Base-by-base conservation (phyloP, 2,888 invertebrate genomes). In the Calameuta idolon region DNA sequence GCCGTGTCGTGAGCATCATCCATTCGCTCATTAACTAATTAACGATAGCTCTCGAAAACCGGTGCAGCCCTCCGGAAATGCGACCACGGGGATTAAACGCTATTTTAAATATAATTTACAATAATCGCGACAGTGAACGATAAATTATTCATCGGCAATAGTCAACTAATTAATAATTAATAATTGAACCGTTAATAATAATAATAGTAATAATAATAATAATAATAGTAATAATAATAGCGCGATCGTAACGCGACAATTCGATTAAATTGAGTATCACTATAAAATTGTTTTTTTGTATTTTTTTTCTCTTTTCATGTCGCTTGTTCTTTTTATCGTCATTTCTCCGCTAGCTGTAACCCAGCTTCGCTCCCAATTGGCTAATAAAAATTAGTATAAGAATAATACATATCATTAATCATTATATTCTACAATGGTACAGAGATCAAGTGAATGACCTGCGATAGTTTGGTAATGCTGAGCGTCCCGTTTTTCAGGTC, bases 361-460 rank as follows among this genome's bases (percentile, higher is more conserved):
- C 23, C 55, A 55, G 77, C 71, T 81, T 82, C 76, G 75, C 74
- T 83, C 85, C 55, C 80, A 87, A 88, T 89, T 89, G 84, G 85
- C 87, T 89, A 90, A 86, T 88, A 88, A 88, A 87, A 88, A 88
- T 88, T 85, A 89, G 86, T 84, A 88, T 86, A 87, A 88, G 87
- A 89, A 89, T 88, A 87, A 86, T 87, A 85, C 81, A 81, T 87
- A 86, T 84, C 78, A 79, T 85, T 86, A 87, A 88, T 87, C 82
- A 84, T 84, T 86, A 83, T 86, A 83, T 79, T 82, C 87, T 89
- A 90, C 83, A 88, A 89, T 89, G 87, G 87, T 89, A 89, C 84
- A 86, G 90, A 90, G 90, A 91, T 91, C 90, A 90, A 88, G 83
- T 81, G 81, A 87, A 88, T 89, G 88, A 89, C 87, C 89, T 87